Evolutionary conservation across 1,140 invertebrate species (phyloP), one percentile per base, ranked within the genome.

Genomic region (Pogonus chalceus): DNA sequence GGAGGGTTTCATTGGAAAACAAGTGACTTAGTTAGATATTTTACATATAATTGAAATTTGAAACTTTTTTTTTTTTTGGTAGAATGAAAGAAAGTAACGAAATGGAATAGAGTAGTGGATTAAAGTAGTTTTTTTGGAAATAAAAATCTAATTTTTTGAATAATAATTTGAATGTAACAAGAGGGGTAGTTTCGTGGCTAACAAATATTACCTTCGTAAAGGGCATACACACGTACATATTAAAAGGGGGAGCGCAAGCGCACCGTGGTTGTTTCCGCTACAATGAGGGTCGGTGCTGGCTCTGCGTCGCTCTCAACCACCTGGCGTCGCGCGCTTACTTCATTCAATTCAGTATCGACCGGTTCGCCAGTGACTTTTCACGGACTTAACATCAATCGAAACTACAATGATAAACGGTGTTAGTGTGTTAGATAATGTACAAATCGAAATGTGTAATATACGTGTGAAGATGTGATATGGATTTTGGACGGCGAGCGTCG

Each of bases 341-440:
- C 62, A 67, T 67, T 66, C 66, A 65, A 67, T 67, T 62, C 64
- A 63, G 59, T 69, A 69, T 69, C 66, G 68, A 69, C 64, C 68
- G 63, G 63, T 58, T 31, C 37, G 43, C 56, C 49, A 48, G 55
- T 53, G 49, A 58, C 53, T 46, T 23, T 49, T 49, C 31, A 20
- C 20, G 53, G 55, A 56, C 24, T 48, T 48, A 57, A 14, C 10
- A 51, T 26, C n/a, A 50, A 50, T 20, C 48, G 48, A 24, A 35
- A 35, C 48, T 31, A 35, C 31, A 21, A 23, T 55, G 53, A 31
- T 31, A 24, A 16, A 39, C 21, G 18, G 35, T 24, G 53, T 46
- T 43, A 43, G 48, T 50, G 9, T 31, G 37, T 43, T 43, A 43
- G 37, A 43, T 43, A 12, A 43, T 18, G 37, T 43, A 12, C 37